phyloP scores from a whole-genome alignment of 2,888 invertebrate species.

The Ormyrus rosae region DNA sequence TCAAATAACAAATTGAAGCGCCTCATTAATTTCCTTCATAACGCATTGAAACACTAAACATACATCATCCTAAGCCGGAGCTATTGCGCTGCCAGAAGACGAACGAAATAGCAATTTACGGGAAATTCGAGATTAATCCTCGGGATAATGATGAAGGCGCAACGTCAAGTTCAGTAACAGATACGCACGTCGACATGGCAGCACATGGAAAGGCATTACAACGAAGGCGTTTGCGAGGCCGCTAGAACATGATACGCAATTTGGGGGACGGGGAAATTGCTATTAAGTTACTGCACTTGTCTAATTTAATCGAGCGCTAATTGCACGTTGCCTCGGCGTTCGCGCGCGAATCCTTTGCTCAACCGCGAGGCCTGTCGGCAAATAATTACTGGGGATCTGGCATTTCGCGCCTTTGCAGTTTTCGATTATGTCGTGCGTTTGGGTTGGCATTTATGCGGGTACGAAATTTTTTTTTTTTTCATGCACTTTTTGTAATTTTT shows the following conservation, averaged over 20 bases:
- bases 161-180: conserved; percentile 24
- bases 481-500: no score
- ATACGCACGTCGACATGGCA: background rate
- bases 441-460: no score
- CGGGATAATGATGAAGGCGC: conserved; percentile 5
- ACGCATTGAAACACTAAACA: no score
- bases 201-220: conserved; percentile 3
- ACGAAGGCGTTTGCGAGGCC: background rate
- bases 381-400: conserved; percentile 23
- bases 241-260: conserved; percentile 39
- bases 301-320: conserved; percentile 53
- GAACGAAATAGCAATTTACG: background rate
- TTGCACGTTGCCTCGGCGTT: conserved; percentile 31
- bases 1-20: no score
- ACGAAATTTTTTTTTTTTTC: no score
- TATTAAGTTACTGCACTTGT: conserved; percentile 47
- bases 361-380: background rate
- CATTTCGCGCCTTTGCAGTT: background rate
- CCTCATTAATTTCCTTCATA: no score
- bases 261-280: conserved; percentile 33
- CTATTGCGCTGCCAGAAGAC: background rate
- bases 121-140: conserved; percentile 7
- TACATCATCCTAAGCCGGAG: background rate
- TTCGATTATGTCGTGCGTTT: background rate
- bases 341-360: conserved; percentile 29